Conservation (phyloP, 2,113 vertebrate genomes). For the Bubo bubo region DNA sequence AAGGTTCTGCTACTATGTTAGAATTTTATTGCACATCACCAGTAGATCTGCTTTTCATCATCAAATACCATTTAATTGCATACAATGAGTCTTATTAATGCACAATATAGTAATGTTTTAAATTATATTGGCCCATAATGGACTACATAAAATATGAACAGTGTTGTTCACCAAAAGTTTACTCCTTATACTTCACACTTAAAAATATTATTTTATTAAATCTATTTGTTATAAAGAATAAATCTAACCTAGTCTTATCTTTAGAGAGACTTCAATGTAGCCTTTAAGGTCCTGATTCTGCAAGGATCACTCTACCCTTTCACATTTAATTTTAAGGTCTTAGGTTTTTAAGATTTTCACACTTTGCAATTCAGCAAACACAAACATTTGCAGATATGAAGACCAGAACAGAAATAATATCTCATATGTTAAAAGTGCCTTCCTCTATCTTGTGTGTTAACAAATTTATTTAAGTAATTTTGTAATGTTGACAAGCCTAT, state of each 20-base stretch:
- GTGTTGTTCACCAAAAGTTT: background rate
- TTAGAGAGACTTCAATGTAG: background rate
- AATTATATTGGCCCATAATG: background rate
- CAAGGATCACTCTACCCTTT: background rate
- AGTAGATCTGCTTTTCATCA: slow-evolving; percentile 20
- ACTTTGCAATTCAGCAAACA: background rate
- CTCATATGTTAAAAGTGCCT: background rate
- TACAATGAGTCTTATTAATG: background rate
- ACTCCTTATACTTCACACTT: background rate
- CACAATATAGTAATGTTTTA: background rate
- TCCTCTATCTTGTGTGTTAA: background rate
- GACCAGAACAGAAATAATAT: background rate
- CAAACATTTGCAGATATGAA: background rate
- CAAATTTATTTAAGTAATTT: background rate
- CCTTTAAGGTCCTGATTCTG: background rate
- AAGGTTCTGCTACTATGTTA: background rate
- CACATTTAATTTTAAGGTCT: background rate
- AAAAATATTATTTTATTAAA: background rate
- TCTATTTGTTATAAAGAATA: background rate
- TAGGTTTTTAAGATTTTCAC: background rate
- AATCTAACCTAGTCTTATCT: background rate
- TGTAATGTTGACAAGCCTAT: background rate
- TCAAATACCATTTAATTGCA: background rate
- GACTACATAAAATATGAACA: background rate
- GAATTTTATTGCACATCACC: background rate